These are phyloP conservation scores for Arctopsyche grandis DNA, from an alignment of 1,140 invertebrate species.

Conservation along the genomic window DNA sequence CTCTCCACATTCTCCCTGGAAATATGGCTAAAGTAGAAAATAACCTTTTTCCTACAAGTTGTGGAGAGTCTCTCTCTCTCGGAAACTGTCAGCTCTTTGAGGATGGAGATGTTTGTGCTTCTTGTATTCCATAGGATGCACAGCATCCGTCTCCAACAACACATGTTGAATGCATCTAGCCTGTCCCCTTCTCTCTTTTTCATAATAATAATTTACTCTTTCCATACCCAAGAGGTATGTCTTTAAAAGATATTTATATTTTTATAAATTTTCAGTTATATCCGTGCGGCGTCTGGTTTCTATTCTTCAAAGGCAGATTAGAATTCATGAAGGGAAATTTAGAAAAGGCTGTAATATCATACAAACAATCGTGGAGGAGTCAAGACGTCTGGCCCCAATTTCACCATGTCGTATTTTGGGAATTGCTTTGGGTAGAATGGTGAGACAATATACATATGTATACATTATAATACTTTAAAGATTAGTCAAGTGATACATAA, in stretches of 20 bases:
- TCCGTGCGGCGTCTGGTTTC: slow-evolving; percentile 90
- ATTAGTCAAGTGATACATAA: background rate
- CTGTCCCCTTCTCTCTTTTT: too few species aligned
- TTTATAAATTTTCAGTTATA: slow-evolving; percentile 65
- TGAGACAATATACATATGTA: slow-evolving; percentile 55
- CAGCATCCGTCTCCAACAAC: too few species aligned
- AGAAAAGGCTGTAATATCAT: slow-evolving; percentile 79
- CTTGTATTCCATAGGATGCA: too few species aligned
- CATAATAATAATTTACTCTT: too few species aligned
- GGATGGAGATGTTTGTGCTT: too few species aligned
- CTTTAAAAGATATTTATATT: background rate
- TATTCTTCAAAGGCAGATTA: slow-evolving; percentile 90
- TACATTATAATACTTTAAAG: background rate
- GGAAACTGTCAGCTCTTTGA: too few species aligned
- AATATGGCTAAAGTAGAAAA: too few species aligned
- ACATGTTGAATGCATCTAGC: too few species aligned
- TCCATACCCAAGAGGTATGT: background rate
- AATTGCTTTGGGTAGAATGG: slow-evolving; percentile 91
- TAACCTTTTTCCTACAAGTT: too few species aligned
- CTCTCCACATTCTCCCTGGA: too few species aligned
- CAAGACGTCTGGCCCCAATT: slow-evolving; percentile 93
- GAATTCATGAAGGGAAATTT: slow-evolving; percentile 86
- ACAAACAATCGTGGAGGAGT: slow-evolving; percentile 84
- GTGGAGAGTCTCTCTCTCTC: too few species aligned
- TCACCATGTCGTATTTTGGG: slow-evolving; percentile 96